Evolutionary conservation across 2,888 invertebrate species (phyloP).

Genomic region (Metalampra italica): DNA sequence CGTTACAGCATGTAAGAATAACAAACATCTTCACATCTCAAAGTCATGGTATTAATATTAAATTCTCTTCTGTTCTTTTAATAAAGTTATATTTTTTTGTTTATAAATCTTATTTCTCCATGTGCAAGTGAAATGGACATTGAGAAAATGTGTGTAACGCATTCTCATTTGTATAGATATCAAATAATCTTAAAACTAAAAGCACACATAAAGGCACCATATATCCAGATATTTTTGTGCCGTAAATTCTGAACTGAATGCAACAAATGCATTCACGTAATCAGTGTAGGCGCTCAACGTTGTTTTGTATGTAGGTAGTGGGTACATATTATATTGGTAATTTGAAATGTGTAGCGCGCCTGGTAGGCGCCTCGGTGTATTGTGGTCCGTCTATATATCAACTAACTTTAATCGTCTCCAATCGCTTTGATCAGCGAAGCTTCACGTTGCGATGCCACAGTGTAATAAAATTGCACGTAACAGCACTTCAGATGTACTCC

Average conservation of each 20-base stretch:
- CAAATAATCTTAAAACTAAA: too few relatives aligned
- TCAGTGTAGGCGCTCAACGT: background rate
- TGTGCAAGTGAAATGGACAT: too few relatives aligned
- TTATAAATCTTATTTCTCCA: too few relatives aligned
- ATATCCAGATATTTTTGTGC: too few relatives aligned
- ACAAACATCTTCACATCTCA: too few relatives aligned
- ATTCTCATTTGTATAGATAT: too few relatives aligned
- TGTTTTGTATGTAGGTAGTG: background rate
- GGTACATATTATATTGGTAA: background rate
- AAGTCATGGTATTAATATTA: too few relatives aligned
- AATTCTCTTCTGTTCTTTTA: too few relatives aligned
- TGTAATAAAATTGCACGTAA: background rate
- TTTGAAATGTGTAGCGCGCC: constrained; percentile 5
- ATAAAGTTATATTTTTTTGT: too few relatives aligned
- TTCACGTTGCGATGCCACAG: constrained; percentile 15
- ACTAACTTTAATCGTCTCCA: constrained; percentile 50
- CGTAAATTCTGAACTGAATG: background rate
- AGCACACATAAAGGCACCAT: too few relatives aligned
- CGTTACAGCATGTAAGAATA: too few relatives aligned
- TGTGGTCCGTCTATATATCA: constrained; percentile 39
- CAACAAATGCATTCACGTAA: background rate
- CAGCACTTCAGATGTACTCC: background rate
- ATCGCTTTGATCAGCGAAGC: constrained; percentile 57
- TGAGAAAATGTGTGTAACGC: too few relatives aligned
- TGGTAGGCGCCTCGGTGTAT: constrained; percentile 21